Conservation (phyloP, 2,888 invertebrate species). For the Ormyrus rosae region DNA sequence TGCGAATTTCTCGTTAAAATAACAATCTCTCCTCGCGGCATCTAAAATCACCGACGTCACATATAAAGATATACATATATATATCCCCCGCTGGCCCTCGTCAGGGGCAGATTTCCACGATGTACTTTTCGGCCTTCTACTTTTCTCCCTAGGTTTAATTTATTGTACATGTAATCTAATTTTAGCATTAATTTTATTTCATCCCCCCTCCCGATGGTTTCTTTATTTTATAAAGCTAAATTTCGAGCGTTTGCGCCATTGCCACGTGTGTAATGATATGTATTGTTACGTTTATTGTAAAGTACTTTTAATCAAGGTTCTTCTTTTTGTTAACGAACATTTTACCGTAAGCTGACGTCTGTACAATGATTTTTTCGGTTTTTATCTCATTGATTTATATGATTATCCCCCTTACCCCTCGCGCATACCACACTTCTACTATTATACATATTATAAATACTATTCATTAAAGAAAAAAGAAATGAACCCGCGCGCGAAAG, state of each 20-base stretch:
- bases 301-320: constrained; percentile 9
- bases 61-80: constrained; percentile 20
- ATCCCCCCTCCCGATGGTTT: constrained; percentile 15
- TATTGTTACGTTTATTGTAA: constrained; percentile 42
- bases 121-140: constrained; percentile 49
- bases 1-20: not conserved
- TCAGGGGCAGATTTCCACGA: constrained; percentile 39
- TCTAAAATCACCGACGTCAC: not conserved
- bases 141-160: constrained; percentile 41
- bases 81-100: constrained; percentile 26
- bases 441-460: not conserved
- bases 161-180: constrained; percentile 27
- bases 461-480: too few relatives aligned
- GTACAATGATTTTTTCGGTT: constrained; percentile 45
- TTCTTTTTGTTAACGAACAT: constrained; percentile 49
- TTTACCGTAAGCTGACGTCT: constrained; percentile 45
- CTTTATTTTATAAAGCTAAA: not conserved
- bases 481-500: constrained; percentile 4
- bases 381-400: constrained; percentile 45
- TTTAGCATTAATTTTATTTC: constrained; percentile 9
- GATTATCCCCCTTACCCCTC: constrained; percentile 3
- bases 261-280: constrained; percentile 29
- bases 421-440: not conserved
- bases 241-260: constrained; percentile 25
- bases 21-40: constrained; percentile 19